Evolutionary conservation across 2,797 vertebrate genomes (phyloP).

Genomic region (Emys orbicularis): DNA sequence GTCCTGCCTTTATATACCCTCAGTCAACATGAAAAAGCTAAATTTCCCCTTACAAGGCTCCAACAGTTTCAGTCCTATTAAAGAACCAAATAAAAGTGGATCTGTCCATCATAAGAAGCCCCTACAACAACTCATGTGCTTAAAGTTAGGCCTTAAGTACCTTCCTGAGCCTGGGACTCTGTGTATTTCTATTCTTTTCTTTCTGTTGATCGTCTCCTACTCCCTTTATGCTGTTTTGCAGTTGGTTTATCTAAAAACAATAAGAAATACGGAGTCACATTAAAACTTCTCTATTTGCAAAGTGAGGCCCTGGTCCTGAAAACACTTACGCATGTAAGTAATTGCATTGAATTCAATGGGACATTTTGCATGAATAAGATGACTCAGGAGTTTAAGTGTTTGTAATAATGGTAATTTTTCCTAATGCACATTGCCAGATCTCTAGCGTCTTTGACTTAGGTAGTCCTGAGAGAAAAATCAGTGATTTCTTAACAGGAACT

Average conservation of each 20-base stretch:
- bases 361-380: constrained; percentile 13
- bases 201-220: background rate
- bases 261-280: background rate
- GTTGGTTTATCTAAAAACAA: background rate
- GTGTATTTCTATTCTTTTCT: background rate
- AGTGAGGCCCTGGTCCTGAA: constrained; percentile 1
- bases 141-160: background rate
- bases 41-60: background rate
- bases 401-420: constrained; percentile 57
- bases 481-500: constrained; percentile 24
- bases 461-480: constrained; percentile 30
- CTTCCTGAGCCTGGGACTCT: background rate
- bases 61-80: background rate
- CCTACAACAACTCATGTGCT: constrained; percentile 1
- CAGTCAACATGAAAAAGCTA: background rate
- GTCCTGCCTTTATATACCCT: accelerated
- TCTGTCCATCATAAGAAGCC: background rate
- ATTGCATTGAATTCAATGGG: background rate
- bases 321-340: background rate
- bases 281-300: constrained; percentile 13
- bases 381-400: constrained; percentile 47
- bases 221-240: background rate
- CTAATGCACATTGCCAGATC: constrained; percentile 37
- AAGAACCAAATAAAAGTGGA: background rate
- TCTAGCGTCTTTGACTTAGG: constrained; percentile 26